Conservation (phyloP, 2,797 vertebrate species). For the Cottoperca gobio region DNA sequence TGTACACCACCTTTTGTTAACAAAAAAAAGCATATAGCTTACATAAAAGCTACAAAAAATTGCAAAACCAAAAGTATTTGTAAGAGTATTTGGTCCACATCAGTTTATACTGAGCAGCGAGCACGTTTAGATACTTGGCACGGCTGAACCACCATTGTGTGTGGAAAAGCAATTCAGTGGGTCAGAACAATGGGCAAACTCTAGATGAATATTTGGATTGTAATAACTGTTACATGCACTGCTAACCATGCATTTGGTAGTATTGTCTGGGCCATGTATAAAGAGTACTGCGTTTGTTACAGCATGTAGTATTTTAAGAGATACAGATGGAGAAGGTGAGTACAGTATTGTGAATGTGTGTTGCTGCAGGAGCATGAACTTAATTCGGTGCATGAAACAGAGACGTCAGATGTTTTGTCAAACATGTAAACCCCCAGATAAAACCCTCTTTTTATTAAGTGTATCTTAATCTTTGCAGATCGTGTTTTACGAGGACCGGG, state of each 20-base stretch:
- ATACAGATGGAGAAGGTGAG: constrained; percentile 66
- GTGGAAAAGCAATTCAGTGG: constrained; percentile 44
- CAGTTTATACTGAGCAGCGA: constrained; percentile 13
- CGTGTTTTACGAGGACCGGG: constrained; percentile 70
- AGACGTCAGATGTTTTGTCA: background rate
- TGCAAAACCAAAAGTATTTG: background rate
- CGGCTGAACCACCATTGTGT: constrained; percentile 57
- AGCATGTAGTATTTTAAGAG: constrained; percentile 22
- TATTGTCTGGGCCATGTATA: constrained; percentile 66
- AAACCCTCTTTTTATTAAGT: background rate
- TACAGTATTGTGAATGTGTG: background rate
- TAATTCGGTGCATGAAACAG: background rate
- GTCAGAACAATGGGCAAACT: constrained; percentile 65
- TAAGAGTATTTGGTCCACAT: background rate
- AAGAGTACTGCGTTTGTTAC: constrained; percentile 48
- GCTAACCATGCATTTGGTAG: constrained; percentile 55
- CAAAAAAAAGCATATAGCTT: background rate
- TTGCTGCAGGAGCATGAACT: background rate
- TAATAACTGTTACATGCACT: constrained; percentile 60
- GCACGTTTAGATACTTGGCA: constrained; percentile 57
- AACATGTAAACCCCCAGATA: background rate
- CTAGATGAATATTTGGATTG: constrained; percentile 64
- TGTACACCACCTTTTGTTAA: background rate
- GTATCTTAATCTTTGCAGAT: constrained; percentile 39
- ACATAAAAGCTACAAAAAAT: constrained; percentile 11